Percentiles rank a stretch among this genome's conserved stretches.
These are phyloP conservation scores for Aspidoscelis tigris DNA, from an alignment of 2,113 vertebrate species.

Conservation along the genomic window DNA sequence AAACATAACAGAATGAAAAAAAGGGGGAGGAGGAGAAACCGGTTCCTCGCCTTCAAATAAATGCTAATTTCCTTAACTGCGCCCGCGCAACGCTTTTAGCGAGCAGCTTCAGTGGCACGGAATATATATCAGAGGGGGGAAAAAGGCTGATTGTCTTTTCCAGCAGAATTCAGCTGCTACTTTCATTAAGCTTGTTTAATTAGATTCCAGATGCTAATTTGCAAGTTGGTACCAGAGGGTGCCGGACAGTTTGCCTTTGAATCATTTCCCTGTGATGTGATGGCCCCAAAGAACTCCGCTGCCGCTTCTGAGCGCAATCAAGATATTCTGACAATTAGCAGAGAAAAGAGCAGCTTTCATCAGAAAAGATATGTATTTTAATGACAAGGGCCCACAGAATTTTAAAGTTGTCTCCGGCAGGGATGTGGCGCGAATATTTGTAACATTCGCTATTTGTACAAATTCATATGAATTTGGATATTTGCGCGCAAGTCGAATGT, in stretches of 20 bases:
- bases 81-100: conserved; percentile 89
- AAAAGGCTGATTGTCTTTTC: conserved; percentile 84
- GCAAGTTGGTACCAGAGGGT: conserved; percentile 95
- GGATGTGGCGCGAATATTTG: too few relatives aligned
- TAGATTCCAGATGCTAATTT: conserved; percentile 98
- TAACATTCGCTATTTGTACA: too few relatives aligned
- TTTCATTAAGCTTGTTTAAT: conserved; percentile 98
- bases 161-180: conserved; percentile 86
- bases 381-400: conserved; percentile 87
- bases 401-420: conserved; percentile 73
- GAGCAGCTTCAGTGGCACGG: conserved; percentile 89
- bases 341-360: conserved; percentile 86
- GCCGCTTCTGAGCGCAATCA: conserved; percentile 82
- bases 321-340: conserved; percentile 94
- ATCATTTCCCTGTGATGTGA: conserved; percentile 92
- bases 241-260: conserved; percentile 93
- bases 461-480: too few relatives aligned
- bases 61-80: conserved; percentile 94
- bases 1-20: conserved; percentile 91
- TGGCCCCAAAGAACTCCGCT: conserved; percentile 84
- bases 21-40: conserved; percentile 52
- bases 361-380: conserved; percentile 86
- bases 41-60: conserved; percentile 92
- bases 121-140: conserved; percentile 80
- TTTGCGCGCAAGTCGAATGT: too few relatives aligned